phyloP scores from a whole-genome alignment of 2,888 invertebrate species.

The Pristionchus fissidentatus region DNA sequence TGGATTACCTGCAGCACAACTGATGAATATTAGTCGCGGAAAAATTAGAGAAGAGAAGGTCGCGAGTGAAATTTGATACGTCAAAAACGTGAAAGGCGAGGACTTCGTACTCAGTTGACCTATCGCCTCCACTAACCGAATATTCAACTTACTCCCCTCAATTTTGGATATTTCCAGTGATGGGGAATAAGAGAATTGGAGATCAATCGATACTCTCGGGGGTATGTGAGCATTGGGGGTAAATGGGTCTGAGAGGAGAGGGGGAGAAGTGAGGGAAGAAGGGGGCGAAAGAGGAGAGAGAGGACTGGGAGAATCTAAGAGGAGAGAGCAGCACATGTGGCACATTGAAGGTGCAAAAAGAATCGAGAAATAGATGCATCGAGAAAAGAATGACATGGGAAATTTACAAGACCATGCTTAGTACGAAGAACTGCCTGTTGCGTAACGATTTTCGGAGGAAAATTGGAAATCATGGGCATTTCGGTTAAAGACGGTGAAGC shows the following conservation, averaged over 20 bases:
- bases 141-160: background rate
- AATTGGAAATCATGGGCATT: too few relatives aligned
- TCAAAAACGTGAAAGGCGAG: background rate
- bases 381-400: background rate
- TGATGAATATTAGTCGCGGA: background rate
- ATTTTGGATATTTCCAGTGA: background rate
- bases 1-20: background rate
- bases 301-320: slow-evolving; percentile 13
- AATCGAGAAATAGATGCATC: background rate
- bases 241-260: background rate
- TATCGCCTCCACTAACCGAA: too few relatives aligned
- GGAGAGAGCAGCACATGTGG: slow-evolving; percentile 14
- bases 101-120: background rate
- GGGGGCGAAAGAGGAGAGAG: background rate
- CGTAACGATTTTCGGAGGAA: too few relatives aligned
- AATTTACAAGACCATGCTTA: too few relatives aligned
- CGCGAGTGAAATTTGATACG: background rate
- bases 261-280: background rate
- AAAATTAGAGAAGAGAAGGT: background rate
- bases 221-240: background rate
- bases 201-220: background rate
- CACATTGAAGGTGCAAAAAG: slow-evolving; percentile 22
- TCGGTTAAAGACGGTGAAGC: too few relatives aligned
- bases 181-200: background rate
- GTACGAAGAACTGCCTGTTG: too few relatives aligned